phyloP scores from a whole-genome alignment of 1,140 invertebrate genomes.

The Ostrea edulis region DNA sequence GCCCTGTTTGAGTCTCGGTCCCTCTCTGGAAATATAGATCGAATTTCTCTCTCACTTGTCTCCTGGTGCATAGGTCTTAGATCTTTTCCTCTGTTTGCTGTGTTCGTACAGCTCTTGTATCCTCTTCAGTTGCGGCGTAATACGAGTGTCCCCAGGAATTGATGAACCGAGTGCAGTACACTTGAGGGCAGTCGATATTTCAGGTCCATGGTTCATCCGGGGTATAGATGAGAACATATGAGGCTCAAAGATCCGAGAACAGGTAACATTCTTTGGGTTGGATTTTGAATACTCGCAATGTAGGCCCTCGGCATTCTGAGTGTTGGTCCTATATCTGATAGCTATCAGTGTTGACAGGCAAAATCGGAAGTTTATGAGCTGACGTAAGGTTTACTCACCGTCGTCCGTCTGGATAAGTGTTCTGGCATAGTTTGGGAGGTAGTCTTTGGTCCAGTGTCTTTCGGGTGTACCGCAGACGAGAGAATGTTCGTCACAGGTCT shows the following conservation, averaged over 20 bases:
- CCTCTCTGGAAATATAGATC: too few relatives aligned
- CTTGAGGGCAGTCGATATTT: neutral
- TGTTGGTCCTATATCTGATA: neutral
- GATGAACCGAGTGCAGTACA: too few relatives aligned
- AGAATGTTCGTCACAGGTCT: too few relatives aligned
- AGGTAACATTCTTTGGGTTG: too few relatives aligned
- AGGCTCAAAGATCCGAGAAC: too few relatives aligned
- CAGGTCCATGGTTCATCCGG: constrained; percentile 13
- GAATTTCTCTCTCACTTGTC: too few relatives aligned
- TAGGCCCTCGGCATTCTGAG: neutral
- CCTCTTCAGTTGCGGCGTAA: too few relatives aligned
- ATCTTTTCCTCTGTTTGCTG: too few relatives aligned
- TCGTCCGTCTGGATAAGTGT: neutral
- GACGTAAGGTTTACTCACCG: neutral
- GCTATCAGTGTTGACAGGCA: neutral
- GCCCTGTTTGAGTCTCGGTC: too few relatives aligned
- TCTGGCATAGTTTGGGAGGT: neutral
- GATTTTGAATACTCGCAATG: neutral
- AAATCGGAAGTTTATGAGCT: neutral
- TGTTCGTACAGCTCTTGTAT: too few relatives aligned
- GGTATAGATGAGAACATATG: neutral
- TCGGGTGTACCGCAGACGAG: neutral
- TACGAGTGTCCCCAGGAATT: too few relatives aligned
- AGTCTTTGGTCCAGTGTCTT: constrained; percentile 11
- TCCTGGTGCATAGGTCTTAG: too few relatives aligned